Percentiles rank a stretch among this genome's conserved stretches.
Conservation (phyloP, 1,140 invertebrate genomes). For the Drosophila nigrodunni region DNA sequence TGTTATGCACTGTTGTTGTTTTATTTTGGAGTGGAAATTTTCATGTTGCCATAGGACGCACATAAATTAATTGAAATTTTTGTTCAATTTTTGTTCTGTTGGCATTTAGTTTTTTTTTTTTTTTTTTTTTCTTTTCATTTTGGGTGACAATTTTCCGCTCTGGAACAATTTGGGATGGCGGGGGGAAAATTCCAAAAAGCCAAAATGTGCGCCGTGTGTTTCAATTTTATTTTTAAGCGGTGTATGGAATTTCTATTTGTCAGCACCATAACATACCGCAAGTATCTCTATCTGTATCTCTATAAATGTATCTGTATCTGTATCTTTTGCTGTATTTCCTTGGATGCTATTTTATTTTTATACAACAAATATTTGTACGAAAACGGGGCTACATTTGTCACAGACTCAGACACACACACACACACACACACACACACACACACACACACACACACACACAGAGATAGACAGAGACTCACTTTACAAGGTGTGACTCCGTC, state of each 20-base stretch:
- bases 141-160: slow-evolving; percentile 13
- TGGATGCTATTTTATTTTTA: slow-evolving; percentile 74
- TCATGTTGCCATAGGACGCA: slow-evolving; percentile 67
- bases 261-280: slow-evolving; percentile 48
- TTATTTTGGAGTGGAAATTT: slow-evolving; percentile 39
- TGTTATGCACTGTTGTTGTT: background rate
- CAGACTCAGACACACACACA: background rate
- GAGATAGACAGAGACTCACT: background rate
- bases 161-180: background rate
- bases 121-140: background rate
- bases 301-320: slow-evolving; percentile 29
- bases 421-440: background rate
- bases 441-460: slow-evolving; percentile 11
- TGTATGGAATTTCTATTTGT: slow-evolving; percentile 71
- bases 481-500: slow-evolving; percentile 2
- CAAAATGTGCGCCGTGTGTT: slow-evolving; percentile 15
- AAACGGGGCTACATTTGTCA: slow-evolving; percentile 57
- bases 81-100: background rate
- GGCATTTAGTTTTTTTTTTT: too few species aligned
- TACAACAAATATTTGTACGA: slow-evolving; percentile 69
- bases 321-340: slow-evolving; percentile 18
- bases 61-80: slow-evolving; percentile 72
- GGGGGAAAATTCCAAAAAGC: slow-evolving; percentile 54
- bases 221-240: slow-evolving; percentile 62
- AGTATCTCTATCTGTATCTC: slow-evolving; percentile 34